A percentile compares a stretch with the other conserved stretches of the same genome.
phyloP scores from a whole-genome alignment of 2,113 vertebrate genomes.

The Telmatochromis bifrenatus region DNA sequence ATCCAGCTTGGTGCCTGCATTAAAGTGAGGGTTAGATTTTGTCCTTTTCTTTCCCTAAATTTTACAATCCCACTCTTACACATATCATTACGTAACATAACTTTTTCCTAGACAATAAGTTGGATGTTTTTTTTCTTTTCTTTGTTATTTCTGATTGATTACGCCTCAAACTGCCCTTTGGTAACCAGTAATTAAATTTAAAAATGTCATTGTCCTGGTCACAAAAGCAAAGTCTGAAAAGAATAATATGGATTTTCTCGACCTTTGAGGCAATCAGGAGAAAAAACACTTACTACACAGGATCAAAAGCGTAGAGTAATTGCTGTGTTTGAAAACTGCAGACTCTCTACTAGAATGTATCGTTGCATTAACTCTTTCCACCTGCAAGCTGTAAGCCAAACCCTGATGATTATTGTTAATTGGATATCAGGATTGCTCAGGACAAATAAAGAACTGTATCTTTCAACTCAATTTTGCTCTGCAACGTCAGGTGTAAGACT shows the following conservation, averaged over 20 bases:
- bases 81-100: not conserved
- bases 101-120: not conserved
- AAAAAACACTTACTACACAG: not conserved
- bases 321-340: not conserved
- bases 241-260: not conserved
- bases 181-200: not conserved
- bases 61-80: not conserved
- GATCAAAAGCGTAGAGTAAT: not conserved
- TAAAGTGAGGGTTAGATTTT: not conserved
- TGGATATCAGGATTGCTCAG: not conserved
- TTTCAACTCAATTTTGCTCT: not conserved
- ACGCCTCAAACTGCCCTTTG: not conserved
- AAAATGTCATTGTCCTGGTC: not conserved
- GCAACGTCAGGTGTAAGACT: not conserved
- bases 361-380: not conserved
- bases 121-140: not conserved
- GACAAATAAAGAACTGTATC: not conserved
- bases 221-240: not conserved
- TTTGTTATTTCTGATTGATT: not conserved
- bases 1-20: not conserved
- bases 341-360: not conserved
- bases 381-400: not conserved
- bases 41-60: not conserved
- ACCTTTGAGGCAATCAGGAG: not conserved
- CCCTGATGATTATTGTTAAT: not conserved